Percentiles rank a stretch among this genome's conserved stretches.
Evolutionary conservation across 2,797 vertebrate species (phyloP).

Genomic region (Coreius guichenoti): DNA sequence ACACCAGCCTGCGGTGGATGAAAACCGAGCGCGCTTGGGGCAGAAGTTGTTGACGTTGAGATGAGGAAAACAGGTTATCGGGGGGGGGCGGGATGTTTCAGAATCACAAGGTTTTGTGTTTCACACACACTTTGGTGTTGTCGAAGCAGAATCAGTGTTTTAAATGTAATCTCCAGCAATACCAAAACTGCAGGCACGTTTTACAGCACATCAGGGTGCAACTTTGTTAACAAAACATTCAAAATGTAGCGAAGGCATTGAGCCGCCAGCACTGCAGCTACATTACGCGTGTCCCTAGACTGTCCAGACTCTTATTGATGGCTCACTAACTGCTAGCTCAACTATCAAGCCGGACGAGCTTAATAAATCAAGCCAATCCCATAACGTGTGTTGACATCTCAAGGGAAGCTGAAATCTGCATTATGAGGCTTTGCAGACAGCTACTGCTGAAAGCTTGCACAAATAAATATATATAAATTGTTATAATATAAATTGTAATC

Average conservation of each 20-base stretch:
- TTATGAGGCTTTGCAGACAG: neutral
- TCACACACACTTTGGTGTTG: neutral
- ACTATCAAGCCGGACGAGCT: neutral
- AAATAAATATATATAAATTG: neutral
- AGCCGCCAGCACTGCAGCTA: neutral
- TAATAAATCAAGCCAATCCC: neutral
- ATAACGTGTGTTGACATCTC: neutral
- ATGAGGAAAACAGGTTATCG: neutral
- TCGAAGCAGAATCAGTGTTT: neutral
- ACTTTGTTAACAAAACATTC: conserved; percentile 1
- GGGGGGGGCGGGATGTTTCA: neutral
- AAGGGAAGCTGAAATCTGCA: neutral
- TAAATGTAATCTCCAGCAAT: neutral
- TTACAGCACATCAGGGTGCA: neutral
- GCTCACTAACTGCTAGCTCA: neutral
- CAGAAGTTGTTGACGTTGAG: neutral
- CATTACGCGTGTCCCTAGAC: neutral
- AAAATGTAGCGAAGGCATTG: too few relatives aligned
- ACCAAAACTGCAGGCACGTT: neutral
- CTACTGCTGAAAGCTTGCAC: neutral
- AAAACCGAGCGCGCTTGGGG: neutral
- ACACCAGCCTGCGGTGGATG: conserved; percentile 1
- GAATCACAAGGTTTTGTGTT: conserved; percentile 2
- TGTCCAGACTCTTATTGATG: neutral
- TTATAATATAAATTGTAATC: neutral